Base-by-base conservation (phyloP, 2,888 invertebrate genomes). In the Eumacrocentrus americanus region DNA sequence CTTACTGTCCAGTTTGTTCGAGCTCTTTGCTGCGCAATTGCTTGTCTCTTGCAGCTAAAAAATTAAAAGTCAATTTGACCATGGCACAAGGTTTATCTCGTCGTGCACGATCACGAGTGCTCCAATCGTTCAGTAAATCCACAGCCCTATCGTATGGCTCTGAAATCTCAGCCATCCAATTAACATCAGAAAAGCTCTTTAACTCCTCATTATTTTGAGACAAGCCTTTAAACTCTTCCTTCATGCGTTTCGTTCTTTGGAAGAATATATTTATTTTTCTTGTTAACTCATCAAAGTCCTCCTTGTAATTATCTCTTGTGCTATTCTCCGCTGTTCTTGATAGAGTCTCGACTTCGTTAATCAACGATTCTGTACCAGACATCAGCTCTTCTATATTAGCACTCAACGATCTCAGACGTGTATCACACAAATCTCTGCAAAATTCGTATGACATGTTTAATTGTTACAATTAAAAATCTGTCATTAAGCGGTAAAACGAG, bases 11-110 rank as follows among this genome's bases (percentile, higher is more conserved):
- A 47, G 69, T 51, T 35, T 58, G 46, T 4, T n/a, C 6, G 29
- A 70, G 63, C 51, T 65, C 64, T 48, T 61, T 18, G 35, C 83
- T 82, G 58, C 74, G 73, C 40, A 87, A 72, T 60, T 86, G 81
- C 69, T 79, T 82, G 65, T 83, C 84, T 66, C 86, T 82, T 3
- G 83, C 72, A 73, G 84, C 85, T 0, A 88, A 76, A 60, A 85
- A 85, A 57, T 85, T 82, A 64, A 86, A 86, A 34, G 87, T 81
- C 46, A 85, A 75, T 72, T 84, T 85, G 18, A 84, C 83, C 70
- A 88, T 86, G 40, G 84, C 83, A 57, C 79, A 77, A 66, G 83
- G 83, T 38, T 78, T 81, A 20, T 77, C 77, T 70, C 81, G 81
- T 58, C 80, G 81, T 48, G 81, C 22, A 23, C 82, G 76, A 78